Evolutionary conservation across 2,888 invertebrate genomes (phyloP), one percentile per base, ranked within the genome.

Genomic region (Synergus laeviventris): DNA sequence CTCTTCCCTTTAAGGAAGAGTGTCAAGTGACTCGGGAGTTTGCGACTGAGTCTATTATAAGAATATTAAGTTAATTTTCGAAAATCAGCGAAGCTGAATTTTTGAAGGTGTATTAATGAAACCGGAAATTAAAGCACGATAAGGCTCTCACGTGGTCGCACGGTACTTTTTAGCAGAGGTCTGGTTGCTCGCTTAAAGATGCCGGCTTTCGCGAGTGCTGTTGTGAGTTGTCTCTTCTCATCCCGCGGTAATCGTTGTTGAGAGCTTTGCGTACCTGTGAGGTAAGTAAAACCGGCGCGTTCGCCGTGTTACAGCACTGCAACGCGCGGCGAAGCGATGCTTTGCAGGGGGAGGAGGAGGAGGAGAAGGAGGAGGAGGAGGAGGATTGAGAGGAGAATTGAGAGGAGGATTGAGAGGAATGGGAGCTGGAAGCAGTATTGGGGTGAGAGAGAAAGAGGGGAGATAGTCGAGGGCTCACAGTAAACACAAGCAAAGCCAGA

Each of bases 251-350:
- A 74, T 77, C 74, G 84, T 83, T 83, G 86, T 84, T 84, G 85
- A 81, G 78, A 76, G 77, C 76, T 75, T 78, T 66, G 83, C 85
- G 90, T 90, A 90, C 90, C 90, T 90, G 90, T 90, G 90, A 90
- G 89, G 90, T 90, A 90, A 90, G 89, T 90, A 88, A 89, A 89
- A 87, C 87, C 88, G 86, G 87, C 86, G 82, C 78, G 85, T 80
- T 84, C 84, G 85, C 81, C 87, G 86, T 88, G 89, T 90, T 90
- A 90, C 89, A 88, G 90, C 90, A 90, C 89, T 89, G 88, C 89
- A 88, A 87, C 86, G 89, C 85, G 78, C 78, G 75, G 78, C 74
- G 75, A 64, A 76, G 54, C 78, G 76, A 78, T 76, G 76, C 76
- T 78, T 54, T 18, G 66, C 70, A 76, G 61, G 78, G 73, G 62